phyloP scores from a whole-genome alignment of 2,113 vertebrate species.

The Cochlearius cochlearius region DNA sequence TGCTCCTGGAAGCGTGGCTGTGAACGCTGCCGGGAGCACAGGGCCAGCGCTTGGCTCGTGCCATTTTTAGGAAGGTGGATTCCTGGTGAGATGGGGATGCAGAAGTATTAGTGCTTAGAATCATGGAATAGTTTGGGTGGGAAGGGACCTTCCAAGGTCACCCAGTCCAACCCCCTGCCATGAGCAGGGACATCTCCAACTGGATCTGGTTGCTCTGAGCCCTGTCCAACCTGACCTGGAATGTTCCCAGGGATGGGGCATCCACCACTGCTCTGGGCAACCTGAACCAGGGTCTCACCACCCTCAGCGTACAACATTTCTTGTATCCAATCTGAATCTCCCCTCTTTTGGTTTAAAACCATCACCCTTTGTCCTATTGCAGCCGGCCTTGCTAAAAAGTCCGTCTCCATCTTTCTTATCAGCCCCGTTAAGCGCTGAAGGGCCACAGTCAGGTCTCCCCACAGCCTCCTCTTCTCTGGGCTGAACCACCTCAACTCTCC shows the following conservation, averaged over 20 bases:
- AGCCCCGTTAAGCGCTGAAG: too few species aligned
- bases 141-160: background rate
- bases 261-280: background rate
- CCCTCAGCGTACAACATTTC: too few species aligned
- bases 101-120: background rate
- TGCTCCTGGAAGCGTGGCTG: background rate
- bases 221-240: background rate
- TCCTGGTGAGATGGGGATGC: background rate
- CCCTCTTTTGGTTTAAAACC: background rate
- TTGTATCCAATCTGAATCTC: too few species aligned
- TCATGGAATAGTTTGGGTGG: background rate
- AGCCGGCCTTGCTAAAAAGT: background rate
- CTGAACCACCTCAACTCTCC: too few species aligned
- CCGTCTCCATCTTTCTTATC: too few species aligned
- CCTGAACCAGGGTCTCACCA: background rate
- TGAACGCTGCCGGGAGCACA: rapidly evolving
- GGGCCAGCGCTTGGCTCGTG: background rate
- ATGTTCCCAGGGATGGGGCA: background rate
- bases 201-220: background rate
- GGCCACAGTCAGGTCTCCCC: too few species aligned
- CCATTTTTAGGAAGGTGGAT: background rate
- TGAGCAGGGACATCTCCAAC: background rate
- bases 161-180: background rate
- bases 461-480: too few species aligned
- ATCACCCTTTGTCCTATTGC: background rate